Percentiles rank a stretch among this genome's conserved stretches.
These are phyloP conservation scores for Calycopis cecrops DNA, from an alignment of 1,140 invertebrate genomes.

Conservation along the genomic window DNA sequence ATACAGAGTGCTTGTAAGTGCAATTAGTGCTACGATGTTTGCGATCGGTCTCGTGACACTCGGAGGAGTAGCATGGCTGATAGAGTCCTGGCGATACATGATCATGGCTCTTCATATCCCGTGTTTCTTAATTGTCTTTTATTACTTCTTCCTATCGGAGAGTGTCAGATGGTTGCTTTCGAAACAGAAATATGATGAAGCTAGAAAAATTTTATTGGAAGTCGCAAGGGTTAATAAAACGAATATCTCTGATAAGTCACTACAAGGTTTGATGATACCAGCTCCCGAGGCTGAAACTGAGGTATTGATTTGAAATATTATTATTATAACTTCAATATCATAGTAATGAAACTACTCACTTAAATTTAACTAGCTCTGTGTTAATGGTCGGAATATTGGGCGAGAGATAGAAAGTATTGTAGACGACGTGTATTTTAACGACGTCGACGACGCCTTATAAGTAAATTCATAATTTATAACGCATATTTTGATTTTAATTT, in stretches of 20 bases:
- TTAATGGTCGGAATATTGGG: no score
- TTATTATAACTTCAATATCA: no score
- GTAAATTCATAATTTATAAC: no score
- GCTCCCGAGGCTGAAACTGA: no score
- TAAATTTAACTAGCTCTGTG: no score
- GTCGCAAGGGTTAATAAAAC: conserved; percentile 58
- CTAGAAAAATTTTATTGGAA: conserved; percentile 74
- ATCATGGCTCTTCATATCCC: conserved; percentile 80
- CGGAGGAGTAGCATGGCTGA: conserved; percentile 79
- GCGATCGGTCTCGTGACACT: conserved; percentile 81
- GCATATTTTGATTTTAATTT: no score
- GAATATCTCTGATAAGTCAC: background rate
- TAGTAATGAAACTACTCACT: no score
- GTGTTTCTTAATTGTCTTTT: conserved; percentile 77
- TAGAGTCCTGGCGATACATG: conserved; percentile 81
- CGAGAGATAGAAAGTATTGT: no score
- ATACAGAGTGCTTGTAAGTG: conserved; percentile 81
- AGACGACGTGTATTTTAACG: no score
- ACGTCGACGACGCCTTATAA: no score
- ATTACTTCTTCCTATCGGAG: conserved; percentile 78
- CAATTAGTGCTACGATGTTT: conserved; percentile 80
- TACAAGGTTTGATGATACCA: background rate
- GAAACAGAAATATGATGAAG: conserved; percentile 79
- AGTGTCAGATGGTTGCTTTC: no score
- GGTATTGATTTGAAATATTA: no score